These are phyloP conservation scores for Schizotus pectinicornis DNA, from an alignment of 2,888 invertebrate genomes.

Conservation along the genomic window DNA sequence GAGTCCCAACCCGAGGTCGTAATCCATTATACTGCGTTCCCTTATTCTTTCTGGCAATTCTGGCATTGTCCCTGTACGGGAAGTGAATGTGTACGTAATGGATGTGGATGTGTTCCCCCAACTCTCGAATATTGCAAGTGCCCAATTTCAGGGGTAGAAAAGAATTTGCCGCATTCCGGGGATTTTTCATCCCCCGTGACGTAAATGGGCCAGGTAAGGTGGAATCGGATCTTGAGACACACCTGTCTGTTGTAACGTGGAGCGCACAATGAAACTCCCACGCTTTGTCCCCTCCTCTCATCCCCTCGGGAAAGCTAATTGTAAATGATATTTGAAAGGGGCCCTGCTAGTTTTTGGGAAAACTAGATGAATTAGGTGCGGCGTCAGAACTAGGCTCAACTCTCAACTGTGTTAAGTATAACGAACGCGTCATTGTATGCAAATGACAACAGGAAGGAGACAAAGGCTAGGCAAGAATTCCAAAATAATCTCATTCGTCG, in stretches of 20 bases:
- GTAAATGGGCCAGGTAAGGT: slow-evolving; percentile 2
- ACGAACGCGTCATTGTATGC: slow-evolving; percentile 1
- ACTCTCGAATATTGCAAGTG: not conserved
- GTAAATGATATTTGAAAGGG: slow-evolving; percentile 8
- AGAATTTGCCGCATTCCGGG: not conserved
- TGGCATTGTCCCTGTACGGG: no score
- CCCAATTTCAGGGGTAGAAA: no score
- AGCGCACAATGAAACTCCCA: slow-evolving; percentile 17
- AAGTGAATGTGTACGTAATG: no score
- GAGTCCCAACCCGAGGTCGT: no score
- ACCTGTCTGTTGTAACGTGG: slow-evolving; percentile 12
- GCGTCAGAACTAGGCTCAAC: no score
- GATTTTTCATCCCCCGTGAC: not conserved
- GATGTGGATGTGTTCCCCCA: not conserved
- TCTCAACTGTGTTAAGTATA: not conserved
- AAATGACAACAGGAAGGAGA: slow-evolving; percentile 9
- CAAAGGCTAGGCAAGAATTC: slow-evolving; percentile 3
- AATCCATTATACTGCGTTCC: no score
- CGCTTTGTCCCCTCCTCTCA: slow-evolving; percentile 2
- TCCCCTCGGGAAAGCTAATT: not conserved
- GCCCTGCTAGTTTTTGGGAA: not conserved
- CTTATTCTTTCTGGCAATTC: no score
- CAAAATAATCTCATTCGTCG: not conserved
- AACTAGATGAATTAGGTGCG: not conserved
- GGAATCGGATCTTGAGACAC: slow-evolving; percentile 8